A percentile compares a stretch with the other conserved stretches of the same genome.
These are phyloP conservation scores for Sphaerolaimus hirsutus DNA, from an alignment of 2,888 invertebrate genomes.

Conservation along the genomic window DNA sequence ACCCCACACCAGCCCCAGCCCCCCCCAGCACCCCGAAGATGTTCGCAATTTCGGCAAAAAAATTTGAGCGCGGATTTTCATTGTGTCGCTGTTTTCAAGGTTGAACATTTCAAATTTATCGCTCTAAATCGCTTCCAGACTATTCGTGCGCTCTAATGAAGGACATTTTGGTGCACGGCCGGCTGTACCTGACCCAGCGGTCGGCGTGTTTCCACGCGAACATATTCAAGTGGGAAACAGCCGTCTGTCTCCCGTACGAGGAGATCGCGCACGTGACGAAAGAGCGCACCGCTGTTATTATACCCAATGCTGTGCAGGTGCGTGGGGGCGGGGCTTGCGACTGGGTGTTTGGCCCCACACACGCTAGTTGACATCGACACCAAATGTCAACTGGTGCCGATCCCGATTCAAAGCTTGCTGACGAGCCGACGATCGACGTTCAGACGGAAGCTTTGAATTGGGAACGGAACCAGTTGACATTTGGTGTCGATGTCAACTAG, in stretches of 20 bases:
- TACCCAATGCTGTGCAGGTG: constrained; percentile 73
- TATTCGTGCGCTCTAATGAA: constrained; percentile 88
- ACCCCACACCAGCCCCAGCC: too few species aligned
- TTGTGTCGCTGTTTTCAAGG: not conserved
- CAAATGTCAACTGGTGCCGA: too few species aligned
- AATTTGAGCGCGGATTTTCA: too few species aligned
- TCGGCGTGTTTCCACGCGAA: constrained; percentile 90
- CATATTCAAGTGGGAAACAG: constrained; percentile 84
- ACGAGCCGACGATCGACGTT: too few species aligned
- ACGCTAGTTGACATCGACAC: too few species aligned
- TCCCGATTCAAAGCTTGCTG: too few species aligned
- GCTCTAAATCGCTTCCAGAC: constrained; percentile 38
- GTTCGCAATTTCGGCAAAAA: not conserved
- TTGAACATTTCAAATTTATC: not conserved
- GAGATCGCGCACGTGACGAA: constrained; percentile 79
- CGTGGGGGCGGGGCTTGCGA: not conserved
- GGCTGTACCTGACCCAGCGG: constrained; percentile 77
- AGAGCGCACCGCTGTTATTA: constrained; percentile 62
- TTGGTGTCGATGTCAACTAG: too few species aligned
- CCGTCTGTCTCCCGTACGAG: constrained; percentile 54
- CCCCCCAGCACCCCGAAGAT: constrained; percentile 1
- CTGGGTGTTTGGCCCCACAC: too few species aligned
- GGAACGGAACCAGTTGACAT: too few species aligned
- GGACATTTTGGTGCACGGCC: constrained; percentile 80
- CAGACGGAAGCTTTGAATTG: too few species aligned